A percentile compares a stretch with the other conserved stretches of the same genome.
Conservation (phyloP, 2,888 invertebrate species). For the Chymomyza caudatula region DNA sequence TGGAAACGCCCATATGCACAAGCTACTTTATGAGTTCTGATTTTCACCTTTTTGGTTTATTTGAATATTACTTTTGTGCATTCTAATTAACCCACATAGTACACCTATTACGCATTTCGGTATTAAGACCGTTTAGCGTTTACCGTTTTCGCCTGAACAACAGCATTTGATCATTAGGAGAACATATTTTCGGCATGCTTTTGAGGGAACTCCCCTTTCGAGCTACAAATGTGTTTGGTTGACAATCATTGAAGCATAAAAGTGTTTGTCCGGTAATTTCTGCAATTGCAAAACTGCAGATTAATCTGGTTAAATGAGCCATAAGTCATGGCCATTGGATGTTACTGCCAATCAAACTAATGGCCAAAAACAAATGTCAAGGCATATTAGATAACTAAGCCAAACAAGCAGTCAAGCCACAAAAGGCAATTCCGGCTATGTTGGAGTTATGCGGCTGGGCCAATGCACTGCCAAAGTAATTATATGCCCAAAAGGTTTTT, state of each 20-base stretch:
- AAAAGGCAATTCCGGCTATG: neutral
- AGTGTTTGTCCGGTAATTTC: neutral
- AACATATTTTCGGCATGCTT: too few relatives aligned
- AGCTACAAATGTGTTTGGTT: neutral
- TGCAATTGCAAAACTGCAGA: conserved; percentile 6
- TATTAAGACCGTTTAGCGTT: too few relatives aligned
- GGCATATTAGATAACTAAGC: neutral
- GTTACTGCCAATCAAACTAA: conserved; percentile 11
- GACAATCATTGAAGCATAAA: neutral
- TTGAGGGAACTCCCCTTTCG: neutral
- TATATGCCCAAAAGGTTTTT: neutral
- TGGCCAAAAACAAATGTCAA: neutral
- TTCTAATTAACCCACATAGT: too few relatives aligned
- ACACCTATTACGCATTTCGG: too few relatives aligned
- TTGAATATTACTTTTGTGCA: too few relatives aligned
- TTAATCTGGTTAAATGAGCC: conserved; percentile 2
- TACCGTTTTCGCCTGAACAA: too few relatives aligned
- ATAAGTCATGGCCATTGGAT: neutral
- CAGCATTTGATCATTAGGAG: too few relatives aligned
- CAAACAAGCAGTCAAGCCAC: conserved; percentile 31
- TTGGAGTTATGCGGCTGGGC: neutral
- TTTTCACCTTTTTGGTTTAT: too few relatives aligned
- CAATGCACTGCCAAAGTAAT: neutral
- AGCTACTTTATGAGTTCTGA: too few relatives aligned
- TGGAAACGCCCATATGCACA: too few relatives aligned